Evolutionary conservation across 2,888 invertebrate genomes (phyloP), one percentile per base, ranked within the genome.

Genomic region (Eristalis arbustorum): DNA sequence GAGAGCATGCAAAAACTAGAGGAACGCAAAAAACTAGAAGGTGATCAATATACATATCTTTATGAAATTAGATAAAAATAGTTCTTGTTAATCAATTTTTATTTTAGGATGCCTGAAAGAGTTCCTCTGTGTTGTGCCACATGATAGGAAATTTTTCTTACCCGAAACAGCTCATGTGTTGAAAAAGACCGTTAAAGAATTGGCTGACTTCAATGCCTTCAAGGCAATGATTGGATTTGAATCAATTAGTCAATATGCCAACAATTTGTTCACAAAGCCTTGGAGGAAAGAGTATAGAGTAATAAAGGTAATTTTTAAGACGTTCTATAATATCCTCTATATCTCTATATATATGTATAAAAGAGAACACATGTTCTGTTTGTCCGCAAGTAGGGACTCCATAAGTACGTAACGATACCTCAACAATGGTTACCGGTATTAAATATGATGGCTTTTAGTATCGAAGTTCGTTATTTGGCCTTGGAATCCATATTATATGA

Each of bases 281-380:
- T 98, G 98, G 98, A 93, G 98, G 89, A 96, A 96, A 91, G 98
- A 98, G 92, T 98, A 96, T 91, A 94, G 95, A 89, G 94, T 95
- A 84, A 95, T 98, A 85, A 95, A 96, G 94, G 98, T 97, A 91
- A 92, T 92, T 73, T 61, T 31, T 66, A 14, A n/a, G 14, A 11
- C 5, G 6, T 6, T 14, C 14, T 18, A 18, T 1, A 31, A 31
- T 31, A 31, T n/a, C n/a, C n/a, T n/a, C n/a, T n/a, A n/a, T n/a
- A n/a, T n/a, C n/a, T n/a, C n/a, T n/a, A n/a, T n/a, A n/a, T n/a
- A n/a, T n/a, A n/a, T n/a, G n/a, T n/a, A n/a, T n/a, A n/a, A n/a
- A n/a, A n/a, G n/a, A n/a, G n/a, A n/a, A n/a, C n/a, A n/a, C n/a
- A n/a, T n/a, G n/a, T n/a, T n/a, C n/a, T n/a, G n/a, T n/a, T n/a